phyloP scores from a whole-genome alignment of 2,888 invertebrate genomes.

The Drosophila quasianomalipes region DNA sequence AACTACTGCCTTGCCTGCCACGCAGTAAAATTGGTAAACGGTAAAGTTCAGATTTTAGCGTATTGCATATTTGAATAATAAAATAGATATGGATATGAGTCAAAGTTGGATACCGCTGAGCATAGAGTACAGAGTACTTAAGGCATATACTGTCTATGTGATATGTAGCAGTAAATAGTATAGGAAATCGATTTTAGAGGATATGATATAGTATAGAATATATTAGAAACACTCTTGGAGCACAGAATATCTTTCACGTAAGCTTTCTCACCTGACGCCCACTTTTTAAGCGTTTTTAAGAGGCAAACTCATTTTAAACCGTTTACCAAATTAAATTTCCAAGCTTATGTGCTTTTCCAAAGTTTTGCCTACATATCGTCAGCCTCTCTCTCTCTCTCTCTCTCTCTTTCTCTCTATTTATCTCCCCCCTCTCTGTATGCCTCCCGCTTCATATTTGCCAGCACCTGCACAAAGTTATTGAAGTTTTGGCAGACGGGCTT shows the following conservation, averaged over 20 bases:
- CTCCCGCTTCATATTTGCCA: background rate
- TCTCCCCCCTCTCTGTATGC: background rate
- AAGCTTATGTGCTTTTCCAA: slow-evolving; percentile 41
- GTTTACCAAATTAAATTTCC: slow-evolving; percentile 35
- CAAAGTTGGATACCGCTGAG: background rate
- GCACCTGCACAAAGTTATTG: slow-evolving; percentile 14
- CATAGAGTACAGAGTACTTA: background rate
- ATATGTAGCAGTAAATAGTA: background rate
- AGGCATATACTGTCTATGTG: no score
- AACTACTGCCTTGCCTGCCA: background rate
- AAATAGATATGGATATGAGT: background rate
- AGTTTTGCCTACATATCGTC: slow-evolving; percentile 17
- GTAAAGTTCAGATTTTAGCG: background rate
- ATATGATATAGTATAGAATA: background rate
- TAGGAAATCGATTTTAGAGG: background rate
- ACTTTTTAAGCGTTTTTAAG: background rate
- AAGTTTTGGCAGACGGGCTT: slow-evolving; percentile 25
- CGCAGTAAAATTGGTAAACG: background rate
- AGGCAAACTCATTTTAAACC: slow-evolving; percentile 5
- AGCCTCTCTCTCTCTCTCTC: no score
- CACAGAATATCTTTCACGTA: background rate
- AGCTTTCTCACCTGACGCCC: background rate
- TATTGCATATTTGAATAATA: background rate
- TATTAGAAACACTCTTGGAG: background rate
- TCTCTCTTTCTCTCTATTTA: no score